Evolutionary conservation across 2,797 vertebrate species (phyloP).

Genomic region (Malurus leucopterus): DNA sequence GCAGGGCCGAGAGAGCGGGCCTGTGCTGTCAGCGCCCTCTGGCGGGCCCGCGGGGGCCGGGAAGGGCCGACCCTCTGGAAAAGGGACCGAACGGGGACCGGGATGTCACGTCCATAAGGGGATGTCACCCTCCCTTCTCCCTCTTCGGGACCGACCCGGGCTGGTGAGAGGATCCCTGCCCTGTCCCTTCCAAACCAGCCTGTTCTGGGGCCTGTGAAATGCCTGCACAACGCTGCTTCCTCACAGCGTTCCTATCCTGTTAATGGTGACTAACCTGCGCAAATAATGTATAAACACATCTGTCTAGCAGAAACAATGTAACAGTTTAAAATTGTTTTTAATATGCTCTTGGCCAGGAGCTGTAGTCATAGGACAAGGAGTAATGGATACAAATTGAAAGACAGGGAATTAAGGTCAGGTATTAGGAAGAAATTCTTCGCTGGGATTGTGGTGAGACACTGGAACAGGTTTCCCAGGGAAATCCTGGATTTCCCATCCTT

Average conservation of each 20-base stretch:
- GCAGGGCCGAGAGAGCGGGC: background rate
- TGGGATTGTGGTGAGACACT: no score
- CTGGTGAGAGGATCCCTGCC: rapidly evolving
- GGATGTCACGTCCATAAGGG: background rate
- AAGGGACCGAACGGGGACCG: rapidly evolving
- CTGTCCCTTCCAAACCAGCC: rapidly evolving
- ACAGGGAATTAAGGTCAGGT: background rate
- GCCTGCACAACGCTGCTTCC: rapidly evolving
- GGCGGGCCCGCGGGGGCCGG: background rate
- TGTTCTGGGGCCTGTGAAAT: rapidly evolving
- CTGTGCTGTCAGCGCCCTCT: background rate
- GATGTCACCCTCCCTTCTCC: no score
- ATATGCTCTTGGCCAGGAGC: rapidly evolving
- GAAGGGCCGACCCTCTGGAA: rapidly evolving
- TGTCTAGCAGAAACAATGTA: rapidly evolving
- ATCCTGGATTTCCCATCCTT: no score
- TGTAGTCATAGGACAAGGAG: background rate
- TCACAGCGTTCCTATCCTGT: rapidly evolving
- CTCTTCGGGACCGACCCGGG: background rate
- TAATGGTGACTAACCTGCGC: rapidly evolving
- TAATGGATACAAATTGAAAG: background rate
- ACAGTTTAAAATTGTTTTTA: rapidly evolving
- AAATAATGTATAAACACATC: rapidly evolving
- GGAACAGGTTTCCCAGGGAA: rapidly evolving
- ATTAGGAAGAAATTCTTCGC: background rate